phyloP scores from a whole-genome alignment of 1,140 invertebrate species.

The Nylanderia fulva region DNA sequence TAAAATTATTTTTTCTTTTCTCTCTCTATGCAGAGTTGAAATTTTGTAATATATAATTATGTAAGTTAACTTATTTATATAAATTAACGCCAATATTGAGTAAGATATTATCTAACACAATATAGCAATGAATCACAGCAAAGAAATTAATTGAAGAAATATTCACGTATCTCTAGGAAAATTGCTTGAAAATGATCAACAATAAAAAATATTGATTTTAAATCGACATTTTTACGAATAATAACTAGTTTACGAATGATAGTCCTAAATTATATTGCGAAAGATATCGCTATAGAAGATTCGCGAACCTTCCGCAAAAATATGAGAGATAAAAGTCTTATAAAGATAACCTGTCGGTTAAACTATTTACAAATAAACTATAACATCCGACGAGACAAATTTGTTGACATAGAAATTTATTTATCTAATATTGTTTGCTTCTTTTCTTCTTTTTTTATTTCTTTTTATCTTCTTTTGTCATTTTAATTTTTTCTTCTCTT shows the following conservation, averaged over 20 bases:
- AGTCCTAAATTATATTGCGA: background rate
- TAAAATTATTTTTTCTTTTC: background rate
- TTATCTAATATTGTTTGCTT: constrained; percentile 16
- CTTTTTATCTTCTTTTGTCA: background rate
- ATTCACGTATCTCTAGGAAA: background rate
- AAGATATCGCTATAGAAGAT: background rate
- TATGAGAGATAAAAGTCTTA: background rate
- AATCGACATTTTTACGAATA: background rate
- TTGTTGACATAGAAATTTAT: constrained; percentile 13
- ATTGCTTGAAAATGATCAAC: background rate
- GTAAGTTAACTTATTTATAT: background rate
- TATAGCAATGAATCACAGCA: background rate
- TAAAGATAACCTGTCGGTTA: background rate
- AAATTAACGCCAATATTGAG: background rate
- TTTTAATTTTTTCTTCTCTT: constrained; percentile 3
- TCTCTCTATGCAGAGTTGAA: background rate
- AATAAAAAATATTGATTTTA: background rate
- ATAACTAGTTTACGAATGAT: background rate
- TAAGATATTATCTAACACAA: background rate
- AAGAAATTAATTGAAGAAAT: background rate
- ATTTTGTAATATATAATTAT: background rate
- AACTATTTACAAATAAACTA: background rate
- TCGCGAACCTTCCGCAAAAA: constrained; percentile 19
- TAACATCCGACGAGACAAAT: background rate
- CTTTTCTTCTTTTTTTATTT: constrained; percentile 13